A percentile compares a stretch with the other conserved stretches of the same genome.
These are phyloP conservation scores for Prosopocoilus inquinatus DNA, from an alignment of 2,888 invertebrate species.

Conservation along the genomic window DNA sequence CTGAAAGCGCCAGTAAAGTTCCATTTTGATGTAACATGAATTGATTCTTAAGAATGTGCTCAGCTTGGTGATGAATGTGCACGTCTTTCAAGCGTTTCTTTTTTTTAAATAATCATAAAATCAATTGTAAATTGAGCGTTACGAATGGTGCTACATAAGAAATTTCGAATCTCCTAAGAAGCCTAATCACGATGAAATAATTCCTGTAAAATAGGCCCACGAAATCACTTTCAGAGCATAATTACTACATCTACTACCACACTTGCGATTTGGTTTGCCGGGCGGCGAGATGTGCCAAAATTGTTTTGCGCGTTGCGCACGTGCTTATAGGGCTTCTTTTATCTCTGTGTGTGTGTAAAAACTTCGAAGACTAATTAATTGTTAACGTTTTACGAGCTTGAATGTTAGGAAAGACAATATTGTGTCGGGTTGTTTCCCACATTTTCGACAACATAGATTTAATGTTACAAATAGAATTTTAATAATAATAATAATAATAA, in stretches of 20 bases:
- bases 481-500: slow-evolving; percentile 12
- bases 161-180: no score
- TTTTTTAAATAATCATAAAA: neutral
- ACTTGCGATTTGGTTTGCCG: neutral
- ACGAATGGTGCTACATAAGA: neutral
- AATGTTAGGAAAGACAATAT: slow-evolving; percentile 22
- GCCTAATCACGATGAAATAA: no score
- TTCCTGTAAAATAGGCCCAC: no score
- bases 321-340: slow-evolving; percentile 3
- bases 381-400: slow-evolving; percentile 16
- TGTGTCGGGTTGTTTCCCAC: slow-evolving; percentile 3
- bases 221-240: no score
- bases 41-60: no score
- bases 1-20: no score
- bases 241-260: neutral
- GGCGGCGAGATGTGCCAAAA: slow-evolving; percentile 4
- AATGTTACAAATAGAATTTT: slow-evolving; percentile 12
- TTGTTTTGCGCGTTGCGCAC: slow-evolving; percentile 1
- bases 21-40: no score
- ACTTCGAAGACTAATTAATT: slow-evolving; percentile 17
- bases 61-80: neutral
- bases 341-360: slow-evolving; percentile 11
- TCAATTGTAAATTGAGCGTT: slow-evolving; percentile 1
- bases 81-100: neutral
- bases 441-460: slow-evolving; percentile 8